Evolutionary conservation across 2,797 vertebrate genomes (phyloP).

Genomic region (Ctenosaura bakeri): DNA sequence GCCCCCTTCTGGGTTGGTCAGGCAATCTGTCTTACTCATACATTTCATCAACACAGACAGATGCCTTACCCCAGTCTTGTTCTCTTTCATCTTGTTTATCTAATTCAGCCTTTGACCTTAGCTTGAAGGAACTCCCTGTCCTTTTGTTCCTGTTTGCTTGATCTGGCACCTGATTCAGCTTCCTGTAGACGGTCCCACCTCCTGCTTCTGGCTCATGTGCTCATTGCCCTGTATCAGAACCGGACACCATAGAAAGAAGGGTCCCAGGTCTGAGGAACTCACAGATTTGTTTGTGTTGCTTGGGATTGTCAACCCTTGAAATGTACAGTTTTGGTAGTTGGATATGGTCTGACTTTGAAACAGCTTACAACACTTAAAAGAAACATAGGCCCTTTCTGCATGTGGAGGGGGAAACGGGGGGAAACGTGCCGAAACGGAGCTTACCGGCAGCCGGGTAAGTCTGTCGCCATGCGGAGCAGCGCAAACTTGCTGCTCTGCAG

Average conservation of each 20-base stretch:
- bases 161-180: background rate
- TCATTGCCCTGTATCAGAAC: background rate
- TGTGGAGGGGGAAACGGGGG: too few species aligned
- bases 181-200: too few species aligned
- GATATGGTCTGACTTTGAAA: background rate
- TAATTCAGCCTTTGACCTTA: background rate
- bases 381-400: too few species aligned
- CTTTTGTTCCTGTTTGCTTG: background rate
- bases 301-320: too few species aligned
- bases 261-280: too few species aligned
- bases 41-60: background rate
- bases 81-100: background rate
- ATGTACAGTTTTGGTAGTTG: background rate
- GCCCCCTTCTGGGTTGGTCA: background rate
- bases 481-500: too few species aligned
- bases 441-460: too few species aligned
- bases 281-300: too few species aligned
- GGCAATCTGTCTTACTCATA: background rate
- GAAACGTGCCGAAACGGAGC: too few species aligned
- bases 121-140: background rate
- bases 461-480: too few species aligned
- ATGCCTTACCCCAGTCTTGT: background rate
- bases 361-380: too few species aligned
- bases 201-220: background rate
- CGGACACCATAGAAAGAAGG: background rate